These are phyloP conservation scores for Nomada flava DNA, from an alignment of 2,888 invertebrate species.

Conservation along the genomic window DNA sequence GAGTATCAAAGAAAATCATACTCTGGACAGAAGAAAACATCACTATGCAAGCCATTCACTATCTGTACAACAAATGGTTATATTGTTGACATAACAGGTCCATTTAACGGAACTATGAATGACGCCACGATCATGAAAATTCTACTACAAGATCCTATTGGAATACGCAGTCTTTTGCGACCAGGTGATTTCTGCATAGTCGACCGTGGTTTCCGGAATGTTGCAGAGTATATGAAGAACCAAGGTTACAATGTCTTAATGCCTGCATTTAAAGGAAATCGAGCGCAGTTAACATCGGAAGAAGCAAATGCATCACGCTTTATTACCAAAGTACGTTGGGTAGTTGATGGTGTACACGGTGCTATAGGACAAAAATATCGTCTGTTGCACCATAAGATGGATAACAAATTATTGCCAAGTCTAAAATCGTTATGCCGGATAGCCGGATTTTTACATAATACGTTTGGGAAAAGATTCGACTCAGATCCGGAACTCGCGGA, in stretches of 20 bases:
- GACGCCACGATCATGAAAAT: conserved; percentile 70
- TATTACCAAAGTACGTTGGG: conserved; percentile 3
- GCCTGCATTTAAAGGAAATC: conserved; percentile 71
- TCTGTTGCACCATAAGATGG: conserved; percentile 36
- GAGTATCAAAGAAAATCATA: conserved; percentile 63
- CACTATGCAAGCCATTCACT: conserved; percentile 71
- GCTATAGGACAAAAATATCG: conserved; percentile 63
- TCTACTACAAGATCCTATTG: conserved; percentile 57
- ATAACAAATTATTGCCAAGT: conserved; percentile 56
- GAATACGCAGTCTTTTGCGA: conserved; percentile 56
- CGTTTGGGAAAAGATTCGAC: conserved; percentile 60
- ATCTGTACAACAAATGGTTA: conserved; percentile 69
- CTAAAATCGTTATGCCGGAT: conserved; percentile 40
- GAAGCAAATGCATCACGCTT: background rate
- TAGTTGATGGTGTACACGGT: conserved; percentile 68
- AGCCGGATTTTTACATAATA: conserved; percentile 49
- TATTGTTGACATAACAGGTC: conserved; percentile 65
- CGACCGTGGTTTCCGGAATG: conserved; percentile 71
- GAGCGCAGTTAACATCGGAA: conserved; percentile 39
- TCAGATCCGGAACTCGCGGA: background rate
- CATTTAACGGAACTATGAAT: conserved; percentile 65
- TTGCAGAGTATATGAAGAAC: conserved; percentile 47
- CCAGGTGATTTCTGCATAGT: conserved; percentile 63
- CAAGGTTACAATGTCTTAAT: conserved; percentile 22
- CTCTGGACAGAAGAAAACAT: conserved; percentile 68